Base-by-base conservation (phyloP, 2,888 invertebrate genomes). In the Panopea generosa region DNA sequence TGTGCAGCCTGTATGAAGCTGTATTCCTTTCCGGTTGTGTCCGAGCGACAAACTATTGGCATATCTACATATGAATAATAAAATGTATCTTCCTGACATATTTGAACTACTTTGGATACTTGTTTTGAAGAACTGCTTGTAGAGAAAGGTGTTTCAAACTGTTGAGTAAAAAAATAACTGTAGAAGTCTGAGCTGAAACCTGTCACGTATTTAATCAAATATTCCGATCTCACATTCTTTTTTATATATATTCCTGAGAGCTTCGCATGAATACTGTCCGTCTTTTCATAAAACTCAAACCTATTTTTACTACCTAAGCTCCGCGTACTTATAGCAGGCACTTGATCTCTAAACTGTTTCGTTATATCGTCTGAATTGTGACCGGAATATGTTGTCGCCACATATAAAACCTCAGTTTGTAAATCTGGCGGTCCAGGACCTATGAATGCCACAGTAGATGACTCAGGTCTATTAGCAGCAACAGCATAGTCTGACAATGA, bases 31-130 rank as follows among this genome's bases (percentile, higher is more conserved):
- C 77, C 74, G 9, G 65, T 52, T n/a, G 62, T 52, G 52, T 84
- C 81, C n/a, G 73, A 72, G 2, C 95, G 96, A 92, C 99, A 99
- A 87, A 97, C 97, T 91, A 99, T 96, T 9, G 99, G 98, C 86
- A 99, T 98, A 94, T 99, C 99, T 20, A 98, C 98, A 93, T 99
- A 99, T 14, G 98, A 99, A 93, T 98, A 98, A 93, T 98, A 99
- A 92, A 97, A 96, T 84, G 96, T 96, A 92, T 99, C 99, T 89
- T 97, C 97, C 91, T 98, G 98, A 92, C 99, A 99, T 56, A 99
- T 96, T 65, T 99, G 95, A 43, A 98, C 97, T 88, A 99, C 94
- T 93, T 98, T 98, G 73, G 98, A 97, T 95, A 91, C 96, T 16
- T 60, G 63, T 60, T 69, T 63, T 6, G 70, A 22, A 40, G 29